Conservation (phyloP, 2,113 vertebrate species). For the Lepisosteus osseus region DNA sequence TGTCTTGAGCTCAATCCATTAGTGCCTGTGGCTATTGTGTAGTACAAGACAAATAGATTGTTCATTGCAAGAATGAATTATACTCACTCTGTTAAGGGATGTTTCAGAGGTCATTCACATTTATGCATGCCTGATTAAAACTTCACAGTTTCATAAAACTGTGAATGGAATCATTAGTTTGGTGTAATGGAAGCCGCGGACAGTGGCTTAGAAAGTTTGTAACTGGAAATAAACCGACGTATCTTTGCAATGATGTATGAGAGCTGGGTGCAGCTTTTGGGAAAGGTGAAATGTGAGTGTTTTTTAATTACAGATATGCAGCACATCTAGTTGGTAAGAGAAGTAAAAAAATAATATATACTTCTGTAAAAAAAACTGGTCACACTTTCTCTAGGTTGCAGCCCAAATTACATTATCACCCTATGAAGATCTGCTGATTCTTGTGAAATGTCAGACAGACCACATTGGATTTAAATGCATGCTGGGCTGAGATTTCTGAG, state of each 20-base stretch:
- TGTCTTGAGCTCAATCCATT: background rate
- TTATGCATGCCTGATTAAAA: background rate
- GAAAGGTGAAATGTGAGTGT: no score
- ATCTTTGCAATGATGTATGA: no score
- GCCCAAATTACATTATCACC: no score
- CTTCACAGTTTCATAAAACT: background rate
- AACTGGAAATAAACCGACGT: background rate
- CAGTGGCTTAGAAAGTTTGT: background rate
- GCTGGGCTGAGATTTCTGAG: no score
- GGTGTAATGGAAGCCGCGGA: constrained; percentile 12
- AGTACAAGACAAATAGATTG: background rate
- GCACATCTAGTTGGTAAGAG: no score
- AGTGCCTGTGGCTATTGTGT: no score
- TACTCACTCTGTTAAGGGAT: background rate
- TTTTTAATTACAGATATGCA: no score
- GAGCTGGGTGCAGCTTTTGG: no score
- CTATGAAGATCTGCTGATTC: background rate
- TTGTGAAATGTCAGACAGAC: background rate
- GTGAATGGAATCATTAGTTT: constrained; percentile 9
- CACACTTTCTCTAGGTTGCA: no score
- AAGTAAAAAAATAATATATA: no score
- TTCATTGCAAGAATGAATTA: background rate
- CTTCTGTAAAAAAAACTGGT: no score
- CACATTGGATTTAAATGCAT: no score
- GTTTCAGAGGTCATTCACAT: background rate